A percentile compares a stretch with the other conserved stretches of the same genome.
Evolutionary conservation across 2,888 invertebrate species (phyloP).

Genomic region (Dorcus parallelipipedus): DNA sequence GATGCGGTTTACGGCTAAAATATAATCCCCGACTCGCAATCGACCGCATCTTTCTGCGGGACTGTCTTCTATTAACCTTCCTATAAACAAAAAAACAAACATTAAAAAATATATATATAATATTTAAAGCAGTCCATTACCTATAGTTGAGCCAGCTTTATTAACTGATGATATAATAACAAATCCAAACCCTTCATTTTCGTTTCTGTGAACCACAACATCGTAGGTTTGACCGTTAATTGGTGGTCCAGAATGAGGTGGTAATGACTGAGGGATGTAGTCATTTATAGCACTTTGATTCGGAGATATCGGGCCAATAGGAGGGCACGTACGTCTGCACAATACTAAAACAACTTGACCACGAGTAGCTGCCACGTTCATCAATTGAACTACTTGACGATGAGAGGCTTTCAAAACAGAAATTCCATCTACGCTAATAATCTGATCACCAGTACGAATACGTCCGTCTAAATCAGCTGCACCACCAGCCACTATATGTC

Average conservation of each 20-base stretch:
- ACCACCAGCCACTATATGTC: slow-evolving; percentile 94
- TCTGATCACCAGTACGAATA: slow-evolving; percentile 88
- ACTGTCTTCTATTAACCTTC: slow-evolving; percentile 90
- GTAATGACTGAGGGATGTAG: slow-evolving; percentile 19
- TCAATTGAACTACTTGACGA: slow-evolving; percentile 87
- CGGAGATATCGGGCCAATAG: slow-evolving; percentile 16
- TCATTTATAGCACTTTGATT: slow-evolving; percentile 16
- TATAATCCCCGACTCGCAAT: slow-evolving; percentile 91
- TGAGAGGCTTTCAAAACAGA: slow-evolving; percentile 75
- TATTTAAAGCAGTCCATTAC: slow-evolving; percentile 46
- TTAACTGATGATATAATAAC: slow-evolving; percentile 96
- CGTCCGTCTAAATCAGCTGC: slow-evolving; percentile 90
- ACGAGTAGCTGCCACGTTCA: slow-evolving; percentile 82
- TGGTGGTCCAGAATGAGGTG: slow-evolving; percentile 21
- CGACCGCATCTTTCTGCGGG: slow-evolving; percentile 93
- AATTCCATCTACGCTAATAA: slow-evolving; percentile 85
- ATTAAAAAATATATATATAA: neutral
- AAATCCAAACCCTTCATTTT: slow-evolving; percentile 97
- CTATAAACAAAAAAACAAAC: slow-evolving; percentile 50
- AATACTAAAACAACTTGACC: slow-evolving; percentile 83
- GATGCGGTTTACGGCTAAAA: slow-evolving; percentile 90
- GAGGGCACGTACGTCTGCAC: slow-evolving; percentile 41
- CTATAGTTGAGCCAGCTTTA: slow-evolving; percentile 84
- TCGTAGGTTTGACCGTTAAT: slow-evolving; percentile 67
- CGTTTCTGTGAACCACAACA: slow-evolving; percentile 84